A percentile compares a stretch with the other conserved stretches of the same genome.
phyloP scores from a whole-genome alignment of 2,888 invertebrate species.

The Magallana nippona region DNA sequence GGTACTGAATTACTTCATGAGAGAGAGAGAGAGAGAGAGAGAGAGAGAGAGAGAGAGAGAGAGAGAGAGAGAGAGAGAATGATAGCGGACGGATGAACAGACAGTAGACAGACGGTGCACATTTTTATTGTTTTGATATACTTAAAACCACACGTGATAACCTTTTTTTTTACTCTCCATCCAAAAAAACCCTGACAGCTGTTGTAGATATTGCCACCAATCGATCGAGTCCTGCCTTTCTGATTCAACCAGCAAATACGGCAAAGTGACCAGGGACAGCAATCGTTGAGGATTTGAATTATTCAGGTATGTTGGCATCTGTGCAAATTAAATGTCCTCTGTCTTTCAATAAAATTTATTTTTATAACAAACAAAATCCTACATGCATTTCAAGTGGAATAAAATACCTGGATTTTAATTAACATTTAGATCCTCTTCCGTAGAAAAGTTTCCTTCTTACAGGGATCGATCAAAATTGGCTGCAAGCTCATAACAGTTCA shows the following conservation, averaged over 20 bases:
- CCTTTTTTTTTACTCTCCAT: too few species aligned
- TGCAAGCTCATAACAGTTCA: background rate
- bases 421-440: background rate
- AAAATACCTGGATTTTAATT: constrained; percentile 1
- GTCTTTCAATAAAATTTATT: too few species aligned
- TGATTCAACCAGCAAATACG: too few species aligned
- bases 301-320: constrained; percentile 3
- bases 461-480: background rate
- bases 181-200: too few species aligned
- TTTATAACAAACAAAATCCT: too few species aligned
- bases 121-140: too few species aligned
- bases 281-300: background rate
- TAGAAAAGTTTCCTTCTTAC: background rate
- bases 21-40: background rate
- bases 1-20: background rate
- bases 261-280: background rate
- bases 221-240: too few species aligned
- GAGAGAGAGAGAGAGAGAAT: constrained; percentile 6
- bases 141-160: too few species aligned
- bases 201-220: too few species aligned
- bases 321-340: background rate
- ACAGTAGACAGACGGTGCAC: too few species aligned
- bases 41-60: constrained; percentile 16
- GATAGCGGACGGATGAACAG: background rate
- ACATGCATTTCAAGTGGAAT: background rate